Percentiles rank a stretch among this genome's conserved stretches.
Conservation (phyloP, 2,797 vertebrate genomes). For the Hafferia zeledoni region DNA sequence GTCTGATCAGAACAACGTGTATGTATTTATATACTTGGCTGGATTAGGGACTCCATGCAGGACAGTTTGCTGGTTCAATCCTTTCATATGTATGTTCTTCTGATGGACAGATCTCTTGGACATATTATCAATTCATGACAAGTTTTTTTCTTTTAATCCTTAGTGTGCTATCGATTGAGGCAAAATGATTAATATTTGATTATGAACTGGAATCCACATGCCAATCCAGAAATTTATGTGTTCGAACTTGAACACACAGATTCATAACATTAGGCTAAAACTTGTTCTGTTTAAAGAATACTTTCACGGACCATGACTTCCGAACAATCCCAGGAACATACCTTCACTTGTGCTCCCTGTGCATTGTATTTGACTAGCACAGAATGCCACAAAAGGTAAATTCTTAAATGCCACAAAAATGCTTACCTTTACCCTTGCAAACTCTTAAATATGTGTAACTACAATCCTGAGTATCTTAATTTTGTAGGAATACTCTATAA, state of each 20-base stretch:
- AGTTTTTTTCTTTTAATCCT: background rate
- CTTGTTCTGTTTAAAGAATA: background rate
- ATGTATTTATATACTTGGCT: background rate
- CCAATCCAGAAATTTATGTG: background rate
- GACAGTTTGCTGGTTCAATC: background rate
- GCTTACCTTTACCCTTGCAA: background rate
- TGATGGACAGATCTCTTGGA: background rate
- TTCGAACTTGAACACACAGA: background rate
- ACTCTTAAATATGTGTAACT: background rate
- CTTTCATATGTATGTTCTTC: background rate
- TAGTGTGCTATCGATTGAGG: background rate
- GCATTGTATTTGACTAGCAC: background rate
- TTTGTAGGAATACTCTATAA: background rate
- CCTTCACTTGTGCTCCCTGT: background rate
- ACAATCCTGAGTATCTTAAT: background rate
- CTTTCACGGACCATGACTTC: background rate
- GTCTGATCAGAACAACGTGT: background rate
- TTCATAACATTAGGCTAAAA: background rate
- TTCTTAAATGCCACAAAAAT: background rate
- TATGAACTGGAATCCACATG: background rate
- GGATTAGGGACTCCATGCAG: background rate
- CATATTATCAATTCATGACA: background rate
- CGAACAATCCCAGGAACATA: background rate
- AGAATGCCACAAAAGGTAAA: background rate
- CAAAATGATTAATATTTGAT: background rate